Percentiles rank a stretch among this genome's conserved stretches.
phyloP scores from a whole-genome alignment of 1,140 invertebrate species.

The Tetranychus urticae region DNA sequence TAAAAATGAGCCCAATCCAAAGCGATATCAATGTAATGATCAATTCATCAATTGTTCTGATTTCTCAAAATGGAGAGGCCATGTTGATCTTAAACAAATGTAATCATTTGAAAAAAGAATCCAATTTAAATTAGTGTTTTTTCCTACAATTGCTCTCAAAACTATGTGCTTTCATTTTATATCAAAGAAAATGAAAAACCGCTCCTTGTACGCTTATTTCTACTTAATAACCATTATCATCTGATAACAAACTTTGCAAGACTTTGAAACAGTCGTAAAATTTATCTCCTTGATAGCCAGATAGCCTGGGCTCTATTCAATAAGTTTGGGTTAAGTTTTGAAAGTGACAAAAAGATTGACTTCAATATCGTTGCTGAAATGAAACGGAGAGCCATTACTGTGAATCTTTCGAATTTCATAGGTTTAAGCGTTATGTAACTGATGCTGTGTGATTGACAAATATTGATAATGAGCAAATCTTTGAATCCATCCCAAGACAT shows the following conservation, averaged over 20 bases:
- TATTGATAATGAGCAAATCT: too few species aligned
- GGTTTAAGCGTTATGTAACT: too few species aligned
- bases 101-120: neutral
- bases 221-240: neutral
- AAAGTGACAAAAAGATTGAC: too few species aligned
- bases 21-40: neutral
- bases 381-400: too few species aligned
- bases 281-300: too few species aligned
- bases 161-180: neutral
- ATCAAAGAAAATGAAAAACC: neutral
- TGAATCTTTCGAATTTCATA: too few species aligned
- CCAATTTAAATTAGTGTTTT: neutral
- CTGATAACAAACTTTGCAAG: neutral
- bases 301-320: too few species aligned
- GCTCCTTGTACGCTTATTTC: slow-evolving; percentile 1
- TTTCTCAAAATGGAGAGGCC: neutral
- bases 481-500: too few species aligned
- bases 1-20: neutral
- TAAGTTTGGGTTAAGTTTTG: too few species aligned
- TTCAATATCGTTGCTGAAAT: too few species aligned
- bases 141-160: neutral
- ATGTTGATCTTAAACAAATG: neutral
- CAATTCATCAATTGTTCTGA: neutral
- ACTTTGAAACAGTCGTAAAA: neutral
- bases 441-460: too few species aligned